These are phyloP conservation scores for Orthosia gothica DNA, from an alignment of 2,888 invertebrate genomes.

Conservation along the genomic window DNA sequence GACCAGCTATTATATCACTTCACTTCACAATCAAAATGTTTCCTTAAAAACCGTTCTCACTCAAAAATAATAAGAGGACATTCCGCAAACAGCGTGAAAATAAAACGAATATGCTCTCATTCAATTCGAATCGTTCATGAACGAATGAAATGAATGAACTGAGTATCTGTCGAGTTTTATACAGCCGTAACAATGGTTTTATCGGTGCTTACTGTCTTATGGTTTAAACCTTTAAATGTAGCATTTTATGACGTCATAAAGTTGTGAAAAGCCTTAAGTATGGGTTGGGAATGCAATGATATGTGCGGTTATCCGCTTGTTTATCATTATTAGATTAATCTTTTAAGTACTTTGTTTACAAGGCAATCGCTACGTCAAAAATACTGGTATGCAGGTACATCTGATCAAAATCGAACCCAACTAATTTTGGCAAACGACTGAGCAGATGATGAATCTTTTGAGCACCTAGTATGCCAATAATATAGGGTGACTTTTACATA, in stretches of 20 bases:
- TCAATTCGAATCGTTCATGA: constrained; percentile 69
- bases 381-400: not conserved
- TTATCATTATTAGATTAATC: constrained; percentile 2
- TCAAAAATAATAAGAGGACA: constrained; percentile 58
- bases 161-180: constrained; percentile 69
- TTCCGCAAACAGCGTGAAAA: constrained; percentile 49
- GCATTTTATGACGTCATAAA: constrained; percentile 61
- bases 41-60: constrained; percentile 23
- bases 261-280: constrained; percentile 50
- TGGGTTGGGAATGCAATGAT: constrained; percentile 27
- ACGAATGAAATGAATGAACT: constrained; percentile 67
- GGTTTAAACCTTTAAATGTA: constrained; percentile 66
- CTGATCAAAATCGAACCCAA: not conserved
- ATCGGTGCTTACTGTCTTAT: constrained; percentile 64
- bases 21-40: not conserved
- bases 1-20: not conserved
- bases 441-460: too few species aligned
- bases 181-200: constrained; percentile 67
- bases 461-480: too few species aligned
- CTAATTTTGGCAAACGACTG: too few species aligned
- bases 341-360: not conserved
- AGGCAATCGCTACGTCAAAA: not conserved
- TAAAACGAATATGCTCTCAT: constrained; percentile 66
- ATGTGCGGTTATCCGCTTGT: not conserved
- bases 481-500: too few species aligned